These are phyloP conservation scores for Sebastes schlegelii DNA, from an alignment of 2,113 vertebrate genomes.

Conservation along the genomic window DNA sequence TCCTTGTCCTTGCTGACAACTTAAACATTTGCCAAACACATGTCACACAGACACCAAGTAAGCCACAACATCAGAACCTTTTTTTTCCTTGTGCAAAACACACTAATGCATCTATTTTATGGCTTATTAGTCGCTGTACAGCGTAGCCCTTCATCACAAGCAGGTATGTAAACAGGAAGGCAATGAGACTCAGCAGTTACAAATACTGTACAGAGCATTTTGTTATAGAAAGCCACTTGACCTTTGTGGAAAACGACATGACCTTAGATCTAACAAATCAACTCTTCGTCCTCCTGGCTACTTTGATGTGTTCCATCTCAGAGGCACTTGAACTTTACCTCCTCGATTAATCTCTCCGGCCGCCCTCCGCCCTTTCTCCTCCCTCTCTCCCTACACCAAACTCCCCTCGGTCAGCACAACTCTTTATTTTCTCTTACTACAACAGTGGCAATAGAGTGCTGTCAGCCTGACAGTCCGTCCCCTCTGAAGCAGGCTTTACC, in stretches of 20 bases:
- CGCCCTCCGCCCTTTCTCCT: constrained; percentile 46
- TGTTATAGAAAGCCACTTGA: no score
- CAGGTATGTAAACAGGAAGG: neutral
- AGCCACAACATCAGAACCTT: neutral
- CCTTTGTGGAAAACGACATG: neutral
- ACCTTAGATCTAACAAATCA: constrained; percentile 7
- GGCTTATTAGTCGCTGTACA: neutral
- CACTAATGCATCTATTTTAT: neutral
- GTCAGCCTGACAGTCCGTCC: constrained; percentile 67
- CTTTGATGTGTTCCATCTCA: constrained; percentile 36
- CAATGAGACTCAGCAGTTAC: neutral
- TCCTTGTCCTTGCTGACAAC: neutral
- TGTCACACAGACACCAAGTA: neutral
- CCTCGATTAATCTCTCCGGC: constrained; percentile 44
- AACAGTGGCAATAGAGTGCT: constrained; percentile 70
- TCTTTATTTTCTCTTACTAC: constrained; percentile 74
- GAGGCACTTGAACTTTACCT: constrained; percentile 57
- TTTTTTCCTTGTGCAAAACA: neutral
- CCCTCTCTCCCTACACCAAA: constrained; percentile 44
- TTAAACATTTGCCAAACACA: neutral
- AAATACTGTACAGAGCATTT: no score
- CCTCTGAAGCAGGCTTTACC: constrained; percentile 65
- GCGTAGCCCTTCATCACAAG: neutral
- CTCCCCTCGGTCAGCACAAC: constrained; percentile 81
- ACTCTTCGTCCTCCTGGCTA: neutral